Conservation (phyloP, 2,888 invertebrate species). For the Lacanobia wlatinum region DNA sequence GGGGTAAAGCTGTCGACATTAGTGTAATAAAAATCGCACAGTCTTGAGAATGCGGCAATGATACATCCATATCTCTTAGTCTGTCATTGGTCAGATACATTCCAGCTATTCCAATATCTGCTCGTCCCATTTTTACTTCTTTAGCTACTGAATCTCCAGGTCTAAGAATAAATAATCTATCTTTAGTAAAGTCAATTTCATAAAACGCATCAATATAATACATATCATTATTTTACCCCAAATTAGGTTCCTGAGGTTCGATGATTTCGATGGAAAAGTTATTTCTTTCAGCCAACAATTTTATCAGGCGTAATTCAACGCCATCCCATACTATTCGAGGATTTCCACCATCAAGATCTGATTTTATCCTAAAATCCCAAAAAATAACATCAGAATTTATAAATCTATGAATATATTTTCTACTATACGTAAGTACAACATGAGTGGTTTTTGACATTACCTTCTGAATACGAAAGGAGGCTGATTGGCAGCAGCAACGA, state of each 20-base stretch:
- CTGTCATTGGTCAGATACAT: conserved; percentile 92
- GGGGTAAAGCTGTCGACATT: conserved; percentile 94
- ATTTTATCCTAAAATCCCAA: conserved; percentile 75
- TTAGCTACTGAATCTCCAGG: conserved; percentile 91
- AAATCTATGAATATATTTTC: not conserved
- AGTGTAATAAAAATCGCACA: conserved; percentile 95
- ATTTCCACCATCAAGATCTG: conserved; percentile 86
- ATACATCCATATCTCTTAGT: conserved; percentile 90
- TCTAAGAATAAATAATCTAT: conserved; percentile 75
- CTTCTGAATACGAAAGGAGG: conserved; percentile 94
- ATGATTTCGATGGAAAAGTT: conserved; percentile 94
- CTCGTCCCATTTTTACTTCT: conserved; percentile 88
- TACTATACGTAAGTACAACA: not conserved
- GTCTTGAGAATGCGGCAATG: conserved; percentile 93
- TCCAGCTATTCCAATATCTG: conserved; percentile 94
- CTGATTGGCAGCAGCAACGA: conserved; percentile 93
- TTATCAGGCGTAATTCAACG: conserved; percentile 93
- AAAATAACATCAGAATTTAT: not conserved
- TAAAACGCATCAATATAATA: not conserved
- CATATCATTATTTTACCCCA: conserved; percentile 74
- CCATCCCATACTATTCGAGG: conserved; percentile 92
- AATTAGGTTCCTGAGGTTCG: conserved; percentile 88
- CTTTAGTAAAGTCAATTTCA: not conserved
- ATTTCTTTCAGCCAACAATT: conserved; percentile 91
- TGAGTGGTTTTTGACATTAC: conserved; percentile 74